phyloP scores from a whole-genome alignment of 2,888 invertebrate genomes.

The Spodoptera exigua region DNA sequence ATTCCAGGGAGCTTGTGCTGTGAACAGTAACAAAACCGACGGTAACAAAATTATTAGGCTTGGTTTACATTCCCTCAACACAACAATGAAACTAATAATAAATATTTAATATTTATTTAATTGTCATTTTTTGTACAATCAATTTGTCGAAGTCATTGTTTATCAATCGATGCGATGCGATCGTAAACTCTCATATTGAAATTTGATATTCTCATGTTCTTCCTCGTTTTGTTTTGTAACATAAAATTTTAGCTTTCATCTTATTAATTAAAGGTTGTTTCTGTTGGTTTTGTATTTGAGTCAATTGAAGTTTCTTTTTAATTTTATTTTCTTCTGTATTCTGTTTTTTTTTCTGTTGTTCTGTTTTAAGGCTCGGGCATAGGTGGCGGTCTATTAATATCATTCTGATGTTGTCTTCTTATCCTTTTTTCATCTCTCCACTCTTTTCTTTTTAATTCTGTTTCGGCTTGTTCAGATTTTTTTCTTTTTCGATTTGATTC shows the following conservation, averaged over 20 bases:
- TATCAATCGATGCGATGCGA: no score
- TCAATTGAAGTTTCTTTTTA: conserved; percentile 1
- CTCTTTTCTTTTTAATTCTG: conserved; percentile 5
- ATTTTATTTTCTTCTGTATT: conserved; percentile 1
- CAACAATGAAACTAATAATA: no score
- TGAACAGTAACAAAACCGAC: no score
- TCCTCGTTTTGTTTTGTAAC: conserved; percentile 5
- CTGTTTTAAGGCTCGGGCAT: neutral
- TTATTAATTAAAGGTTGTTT: conserved; percentile 7
- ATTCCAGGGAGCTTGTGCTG: no score
- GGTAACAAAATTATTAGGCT: no score
- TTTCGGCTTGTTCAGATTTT: neutral
- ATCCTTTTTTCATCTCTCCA: conserved; percentile 5
- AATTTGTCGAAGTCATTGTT: no score
- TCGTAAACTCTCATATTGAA: no score
- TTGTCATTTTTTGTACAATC: no score
- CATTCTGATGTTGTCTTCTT: neutral
- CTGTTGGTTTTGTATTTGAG: conserved; percentile 3
- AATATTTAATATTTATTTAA: no score
- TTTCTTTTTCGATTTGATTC: neutral
- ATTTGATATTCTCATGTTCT: neutral
- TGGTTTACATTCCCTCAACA: no score
- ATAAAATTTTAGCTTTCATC: conserved; percentile 7
- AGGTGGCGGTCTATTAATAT: neutral
- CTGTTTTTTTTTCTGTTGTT: conserved; percentile 1